These are phyloP conservation scores for Smutsia temminckii DNA, from an alignment of 2,797 vertebrate species.

Conservation along the genomic window DNA sequence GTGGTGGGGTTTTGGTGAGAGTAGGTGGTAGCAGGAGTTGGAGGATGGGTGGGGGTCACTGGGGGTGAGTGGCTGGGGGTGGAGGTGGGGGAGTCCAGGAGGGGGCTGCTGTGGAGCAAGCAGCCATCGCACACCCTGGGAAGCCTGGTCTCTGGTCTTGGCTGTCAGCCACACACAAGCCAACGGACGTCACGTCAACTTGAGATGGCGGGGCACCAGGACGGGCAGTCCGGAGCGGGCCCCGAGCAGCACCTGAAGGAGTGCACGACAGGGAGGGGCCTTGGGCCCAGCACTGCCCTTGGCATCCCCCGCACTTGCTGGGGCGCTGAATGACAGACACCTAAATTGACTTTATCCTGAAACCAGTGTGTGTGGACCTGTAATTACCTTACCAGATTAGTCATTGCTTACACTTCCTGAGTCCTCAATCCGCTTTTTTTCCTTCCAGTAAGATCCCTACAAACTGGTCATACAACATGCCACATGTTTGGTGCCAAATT, in stretches of 20 bases:
- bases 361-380: slow-evolving; percentile 57
- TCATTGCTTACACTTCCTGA: slow-evolving; percentile 65
- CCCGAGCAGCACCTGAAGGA: not conserved
- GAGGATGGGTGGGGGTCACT: not conserved
- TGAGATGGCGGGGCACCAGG: fast-evolving
- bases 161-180: not conserved
- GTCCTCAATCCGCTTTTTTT: not conserved
- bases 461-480: not conserved
- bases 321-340: not conserved
- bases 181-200: fast-evolving
- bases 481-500: not conserved
- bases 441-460: not conserved
- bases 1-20: not conserved
- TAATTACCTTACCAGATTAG: slow-evolving; percentile 56
- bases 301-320: fast-evolving
- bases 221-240: fast-evolving
- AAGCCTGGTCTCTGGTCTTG: not conserved
- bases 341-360: slow-evolving; percentile 55
- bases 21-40: not conserved
- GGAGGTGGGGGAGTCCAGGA: not conserved
- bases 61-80: not conserved
- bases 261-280: fast-evolving
- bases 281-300: fast-evolving
- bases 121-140: fast-evolving
- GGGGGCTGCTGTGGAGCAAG: not conserved